These are phyloP conservation scores for Tragelaphus imberbis DNA, from an alignment of 2,113 vertebrate species.

Conservation along the genomic window DNA sequence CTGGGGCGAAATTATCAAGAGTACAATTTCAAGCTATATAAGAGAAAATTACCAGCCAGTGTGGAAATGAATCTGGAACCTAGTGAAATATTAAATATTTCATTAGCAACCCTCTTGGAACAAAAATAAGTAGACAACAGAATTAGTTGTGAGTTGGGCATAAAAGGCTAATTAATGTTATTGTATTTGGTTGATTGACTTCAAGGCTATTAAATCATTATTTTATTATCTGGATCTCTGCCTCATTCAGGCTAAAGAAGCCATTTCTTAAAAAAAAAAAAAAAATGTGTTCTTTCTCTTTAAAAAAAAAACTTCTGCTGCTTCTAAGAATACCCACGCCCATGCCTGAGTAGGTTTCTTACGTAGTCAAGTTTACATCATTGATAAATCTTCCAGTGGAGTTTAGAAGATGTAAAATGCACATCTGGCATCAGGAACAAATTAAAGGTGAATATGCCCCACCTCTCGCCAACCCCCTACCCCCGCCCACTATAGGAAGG, in stretches of 20 bases:
- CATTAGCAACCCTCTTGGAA: slow-evolving; percentile 77
- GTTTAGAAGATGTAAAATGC: not conserved
- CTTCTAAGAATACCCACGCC: not conserved
- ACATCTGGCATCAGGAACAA: not conserved
- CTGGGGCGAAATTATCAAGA: slow-evolving; percentile 77
- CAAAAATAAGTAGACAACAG: slow-evolving; percentile 81
- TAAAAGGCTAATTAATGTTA: slow-evolving; percentile 81
- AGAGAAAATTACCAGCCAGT: slow-evolving; percentile 80
- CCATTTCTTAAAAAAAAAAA: slow-evolving; percentile 56
- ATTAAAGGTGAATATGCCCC: not conserved
- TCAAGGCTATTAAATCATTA: slow-evolving; percentile 79
- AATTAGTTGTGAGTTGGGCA: slow-evolving; percentile 77
- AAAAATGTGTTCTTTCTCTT: slow-evolving; percentile 30
- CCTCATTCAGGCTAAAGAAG: slow-evolving; percentile 68
- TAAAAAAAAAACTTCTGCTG: not conserved
- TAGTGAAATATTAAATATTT: slow-evolving; percentile 79
- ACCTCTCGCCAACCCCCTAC: rapidly evolving
- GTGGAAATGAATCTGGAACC: slow-evolving; percentile 73
- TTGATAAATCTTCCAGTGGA: not conserved
- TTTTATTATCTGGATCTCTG: slow-evolving; percentile 77
- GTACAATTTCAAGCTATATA: slow-evolving; percentile 78
- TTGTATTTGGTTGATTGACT: slow-evolving; percentile 79
- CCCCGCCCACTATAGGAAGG: not conserved
- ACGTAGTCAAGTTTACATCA: not conserved
- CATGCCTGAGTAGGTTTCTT: not conserved